A percentile compares a stretch with the other conserved stretches of the same genome.
phyloP scores from a whole-genome alignment of 2,797 vertebrate genomes.

The Anableps anableps region DNA sequence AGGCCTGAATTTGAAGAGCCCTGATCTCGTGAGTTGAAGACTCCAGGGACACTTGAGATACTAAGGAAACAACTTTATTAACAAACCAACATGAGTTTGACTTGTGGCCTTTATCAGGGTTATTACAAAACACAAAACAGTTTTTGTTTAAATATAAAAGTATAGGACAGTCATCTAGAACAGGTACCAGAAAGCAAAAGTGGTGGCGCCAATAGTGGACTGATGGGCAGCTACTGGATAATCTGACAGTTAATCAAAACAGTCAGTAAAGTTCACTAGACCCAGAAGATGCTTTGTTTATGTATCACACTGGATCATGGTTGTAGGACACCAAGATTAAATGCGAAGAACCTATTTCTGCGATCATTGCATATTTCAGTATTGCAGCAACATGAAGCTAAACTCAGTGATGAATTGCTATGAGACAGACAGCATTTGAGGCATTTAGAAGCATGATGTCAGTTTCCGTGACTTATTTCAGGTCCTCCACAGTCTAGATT shows the following conservation, averaged over 20 bases:
- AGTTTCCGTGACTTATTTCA: slow-evolving; percentile 30
- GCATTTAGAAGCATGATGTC: slow-evolving; percentile 3
- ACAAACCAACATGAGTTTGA: background rate
- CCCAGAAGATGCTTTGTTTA: background rate
- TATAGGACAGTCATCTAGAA: background rate
- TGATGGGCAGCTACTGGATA: background rate
- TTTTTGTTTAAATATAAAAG: background rate
- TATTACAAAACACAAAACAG: background rate
- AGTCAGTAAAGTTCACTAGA: background rate
- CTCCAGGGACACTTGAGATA: background rate
- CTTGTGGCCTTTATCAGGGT: background rate
- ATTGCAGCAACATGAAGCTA: background rate
- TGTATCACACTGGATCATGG: too few species aligned
- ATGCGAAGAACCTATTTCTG: background rate
- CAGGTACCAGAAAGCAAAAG: background rate
- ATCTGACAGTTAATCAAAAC: background rate
- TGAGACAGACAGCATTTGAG: background rate
- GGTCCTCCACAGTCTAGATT: slow-evolving; percentile 21
- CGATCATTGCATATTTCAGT: background rate
- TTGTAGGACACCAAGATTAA: background rate
- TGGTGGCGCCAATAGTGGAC: background rate
- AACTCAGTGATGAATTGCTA: background rate
- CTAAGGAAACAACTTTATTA: background rate
- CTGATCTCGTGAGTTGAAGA: too few species aligned
- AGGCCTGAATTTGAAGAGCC: too few species aligned